Conservation (phyloP, 2,888 invertebrate genomes). For the Luffia ferchaultella region DNA sequence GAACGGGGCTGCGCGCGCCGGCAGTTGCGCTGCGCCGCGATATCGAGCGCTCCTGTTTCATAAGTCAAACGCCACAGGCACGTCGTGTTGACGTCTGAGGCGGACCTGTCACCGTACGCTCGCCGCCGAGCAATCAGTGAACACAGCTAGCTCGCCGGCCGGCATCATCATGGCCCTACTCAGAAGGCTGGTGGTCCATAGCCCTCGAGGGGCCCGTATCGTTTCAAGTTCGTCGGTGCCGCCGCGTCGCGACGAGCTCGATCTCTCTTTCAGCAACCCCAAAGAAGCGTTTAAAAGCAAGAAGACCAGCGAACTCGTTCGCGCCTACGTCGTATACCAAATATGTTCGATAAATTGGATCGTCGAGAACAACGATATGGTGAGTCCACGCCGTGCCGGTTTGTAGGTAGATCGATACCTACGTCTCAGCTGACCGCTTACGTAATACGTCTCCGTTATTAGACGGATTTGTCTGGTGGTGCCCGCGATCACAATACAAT, state of each 20-base stretch:
- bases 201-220: constrained; percentile 39
- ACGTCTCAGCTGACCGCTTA: constrained; percentile 32
- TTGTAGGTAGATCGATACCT: constrained; percentile 18
- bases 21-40: constrained; percentile 24
- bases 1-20: constrained; percentile 54
- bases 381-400: constrained; percentile 47
- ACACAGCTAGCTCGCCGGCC: neutral
- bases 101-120: constrained; percentile 14
- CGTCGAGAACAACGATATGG: constrained; percentile 93
- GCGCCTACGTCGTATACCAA: constrained; percentile 92
- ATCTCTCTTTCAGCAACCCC: constrained; percentile 87
- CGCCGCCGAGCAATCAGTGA: neutral
- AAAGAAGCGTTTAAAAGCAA: constrained; percentile 95
- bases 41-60: constrained; percentile 38
- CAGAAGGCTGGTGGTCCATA: constrained; percentile 43
- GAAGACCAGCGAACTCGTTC: constrained; percentile 88
- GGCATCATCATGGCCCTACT: constrained; percentile 44
- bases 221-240: constrained; percentile 26
- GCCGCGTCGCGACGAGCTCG: constrained; percentile 72
- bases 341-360: constrained; percentile 87
- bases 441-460: constrained; percentile 26
- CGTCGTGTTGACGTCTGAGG: constrained; percentile 35
- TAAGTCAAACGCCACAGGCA: constrained; percentile 39
- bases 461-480: neutral
- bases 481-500: constrained; percentile 3